Conservation (phyloP, 2,797 vertebrate genomes). For the Alouatta caraya region DNA sequence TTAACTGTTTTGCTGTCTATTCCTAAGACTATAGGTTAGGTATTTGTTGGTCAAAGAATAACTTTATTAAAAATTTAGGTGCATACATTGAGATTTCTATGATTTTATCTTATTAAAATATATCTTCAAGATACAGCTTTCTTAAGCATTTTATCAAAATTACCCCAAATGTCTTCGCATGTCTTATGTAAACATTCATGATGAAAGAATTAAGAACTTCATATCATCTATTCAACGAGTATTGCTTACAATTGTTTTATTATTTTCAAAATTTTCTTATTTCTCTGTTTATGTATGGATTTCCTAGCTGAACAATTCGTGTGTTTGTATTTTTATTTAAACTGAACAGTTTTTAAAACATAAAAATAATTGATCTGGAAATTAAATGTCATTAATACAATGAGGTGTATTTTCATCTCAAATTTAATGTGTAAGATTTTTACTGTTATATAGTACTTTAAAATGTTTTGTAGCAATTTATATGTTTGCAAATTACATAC, state of each 20-base stretch:
- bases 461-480: slow-evolving; percentile 60
- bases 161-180: neutral
- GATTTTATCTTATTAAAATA: neutral
- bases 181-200: neutral
- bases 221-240: neutral
- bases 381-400: slow-evolving; percentile 64
- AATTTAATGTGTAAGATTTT: slow-evolving; percentile 8
- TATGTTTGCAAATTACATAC: slow-evolving; percentile 28
- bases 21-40: neutral
- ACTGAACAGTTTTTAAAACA: slow-evolving; percentile 62
- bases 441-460: neutral
- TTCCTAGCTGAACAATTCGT: slow-evolving; percentile 12
- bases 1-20: neutral
- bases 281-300: slow-evolving; percentile 36
- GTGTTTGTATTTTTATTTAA: slow-evolving; percentile 39
- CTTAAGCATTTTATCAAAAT: neutral
- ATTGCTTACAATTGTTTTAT: neutral
- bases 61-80: neutral
- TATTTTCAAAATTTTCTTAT: slow-evolving; percentile 4
- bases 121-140: neutral
- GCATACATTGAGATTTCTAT: neutral
- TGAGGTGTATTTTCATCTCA: slow-evolving; percentile 27
- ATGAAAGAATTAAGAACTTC: neutral
- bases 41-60: neutral
- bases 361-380: slow-evolving; percentile 58